phyloP scores from a whole-genome alignment of 2,888 invertebrate genomes.

The Tuberolachnus salignus region DNA sequence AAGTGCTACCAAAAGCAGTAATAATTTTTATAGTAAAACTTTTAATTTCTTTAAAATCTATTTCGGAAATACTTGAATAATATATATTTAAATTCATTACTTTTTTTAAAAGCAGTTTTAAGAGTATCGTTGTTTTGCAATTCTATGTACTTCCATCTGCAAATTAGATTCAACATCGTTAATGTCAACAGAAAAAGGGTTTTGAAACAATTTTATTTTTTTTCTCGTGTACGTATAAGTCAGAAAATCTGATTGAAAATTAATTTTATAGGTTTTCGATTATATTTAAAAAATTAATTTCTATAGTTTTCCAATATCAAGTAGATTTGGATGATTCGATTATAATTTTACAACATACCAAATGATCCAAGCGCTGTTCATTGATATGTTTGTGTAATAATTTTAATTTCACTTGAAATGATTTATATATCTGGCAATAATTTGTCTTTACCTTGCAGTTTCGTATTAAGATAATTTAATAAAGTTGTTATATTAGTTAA shows the following conservation, averaged over 20 bases:
- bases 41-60: too few relatives aligned
- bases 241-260: too few relatives aligned
- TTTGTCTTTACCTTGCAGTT: slow-evolving; percentile 9
- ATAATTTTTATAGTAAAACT: too few relatives aligned
- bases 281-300: too few relatives aligned
- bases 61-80: too few relatives aligned
- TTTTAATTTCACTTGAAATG: slow-evolving; percentile 14
- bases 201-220: slow-evolving; percentile 2
- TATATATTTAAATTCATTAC: too few relatives aligned
- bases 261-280: too few relatives aligned
- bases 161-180: background rate
- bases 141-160: background rate
- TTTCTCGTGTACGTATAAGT: background rate
- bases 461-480: background rate
- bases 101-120: too few relatives aligned
- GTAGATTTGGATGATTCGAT: background rate
- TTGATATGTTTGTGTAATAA: background rate
- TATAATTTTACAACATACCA: background rate
- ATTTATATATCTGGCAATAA: slow-evolving; percentile 2
- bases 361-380: background rate
- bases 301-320: background rate
- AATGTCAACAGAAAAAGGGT: background rate
- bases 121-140: background rate
- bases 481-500: slow-evolving; percentile 16
- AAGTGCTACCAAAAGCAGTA: too few relatives aligned